Base-by-base conservation (phyloP, 2,797 vertebrate species). In the Emys orbicularis region DNA sequence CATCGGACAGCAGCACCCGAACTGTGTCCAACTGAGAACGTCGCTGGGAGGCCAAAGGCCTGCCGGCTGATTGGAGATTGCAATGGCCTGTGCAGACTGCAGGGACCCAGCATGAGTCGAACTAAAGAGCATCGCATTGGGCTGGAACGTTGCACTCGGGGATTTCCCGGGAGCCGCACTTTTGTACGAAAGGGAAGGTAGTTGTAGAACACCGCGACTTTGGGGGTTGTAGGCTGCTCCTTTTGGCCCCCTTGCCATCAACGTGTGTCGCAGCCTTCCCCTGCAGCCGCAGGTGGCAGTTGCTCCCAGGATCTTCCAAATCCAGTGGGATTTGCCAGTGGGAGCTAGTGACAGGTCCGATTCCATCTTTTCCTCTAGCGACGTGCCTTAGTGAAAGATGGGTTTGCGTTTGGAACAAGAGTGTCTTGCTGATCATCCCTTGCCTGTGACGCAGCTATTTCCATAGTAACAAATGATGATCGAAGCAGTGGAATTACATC, bases 1-100 rank as follows among this genome's bases (percentile, higher is more conserved):
- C 27, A 34, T 57, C 88, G 47, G 44, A 57, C 86, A 31, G 41
- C 56, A 87, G 56, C 59, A 95, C 56, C 50, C 84, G 50, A 79
- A 79, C 1, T 0, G 57, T 93, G 37, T 37, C 84, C 81, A 41
- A 23, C 90, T 90, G 56, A 94, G 82, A 1, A 0, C 31, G 52
- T 18, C 81, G 90, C 50, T 82, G 31, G 3, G 27, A 8, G 83
- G 19, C 47, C 47, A 93, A 6, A 87, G 13, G 16, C 4, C 61
- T 18, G 41, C 27, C 4, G 10, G 10, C 56, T 37, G 59, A 34
- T 49, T 41, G 49, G 57, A 90, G 34, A 80, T 49, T 47, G 56
- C 21, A 0, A 0, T 37, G 79, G 50, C 49, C 47, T 52, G 9
- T 0, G 0, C 44, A n/a, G 0, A 18, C 34, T 11, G 41, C 82